Conservation (phyloP, 2,113 vertebrate species). For the Ictalurus furcatus region DNA sequence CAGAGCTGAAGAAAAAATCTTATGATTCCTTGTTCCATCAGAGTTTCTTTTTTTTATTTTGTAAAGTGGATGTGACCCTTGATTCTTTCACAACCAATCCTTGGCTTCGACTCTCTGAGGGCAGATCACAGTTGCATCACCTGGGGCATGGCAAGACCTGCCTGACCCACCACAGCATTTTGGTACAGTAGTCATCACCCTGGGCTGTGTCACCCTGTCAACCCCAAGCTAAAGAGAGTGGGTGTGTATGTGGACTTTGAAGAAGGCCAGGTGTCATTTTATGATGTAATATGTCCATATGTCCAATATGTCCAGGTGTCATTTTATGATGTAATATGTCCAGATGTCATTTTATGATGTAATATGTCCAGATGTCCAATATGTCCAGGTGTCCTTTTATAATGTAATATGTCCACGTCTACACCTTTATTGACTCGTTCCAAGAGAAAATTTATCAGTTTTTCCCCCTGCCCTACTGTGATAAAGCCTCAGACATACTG, state of each 20-base stretch:
- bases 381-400: constrained; percentile 69
- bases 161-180: constrained; percentile 69
- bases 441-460: constrained; percentile 81
- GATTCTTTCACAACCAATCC: constrained; percentile 75
- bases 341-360: constrained; percentile 67
- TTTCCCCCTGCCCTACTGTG: constrained; percentile 80
- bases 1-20: constrained; percentile 68
- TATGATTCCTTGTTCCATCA: no score
- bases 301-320: no score
- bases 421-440: constrained; percentile 80
- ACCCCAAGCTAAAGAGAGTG: constrained; percentile 72
- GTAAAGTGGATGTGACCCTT: constrained; percentile 68
- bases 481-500: constrained; percentile 75
- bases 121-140: constrained; percentile 72
- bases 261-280: constrained; percentile 77
- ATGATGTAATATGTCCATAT: no score
- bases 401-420: constrained; percentile 77
- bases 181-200: constrained; percentile 74
- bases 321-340: constrained; percentile 78
- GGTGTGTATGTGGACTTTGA: constrained; percentile 86
- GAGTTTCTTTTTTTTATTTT: neutral
- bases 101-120: constrained; percentile 76
- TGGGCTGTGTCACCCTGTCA: constrained; percentile 64
- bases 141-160: constrained; percentile 74
- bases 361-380: no score